Base-by-base conservation (phyloP, 2,888 invertebrate species). In the Dermolepida albohirtum region DNA sequence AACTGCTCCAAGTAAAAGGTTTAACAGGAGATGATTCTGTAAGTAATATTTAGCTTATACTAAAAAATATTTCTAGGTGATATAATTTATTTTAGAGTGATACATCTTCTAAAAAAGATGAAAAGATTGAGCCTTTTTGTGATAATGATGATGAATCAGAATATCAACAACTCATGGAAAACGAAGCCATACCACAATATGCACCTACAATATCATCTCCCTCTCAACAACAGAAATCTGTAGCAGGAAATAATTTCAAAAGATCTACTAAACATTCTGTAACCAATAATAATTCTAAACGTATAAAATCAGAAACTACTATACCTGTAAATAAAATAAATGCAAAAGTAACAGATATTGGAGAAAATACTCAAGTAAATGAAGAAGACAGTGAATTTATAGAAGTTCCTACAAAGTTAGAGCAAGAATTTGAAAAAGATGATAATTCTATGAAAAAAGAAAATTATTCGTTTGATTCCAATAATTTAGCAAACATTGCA, bases 1-100 rank as follows among this genome's bases (percentile, higher is more conserved):
- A 91, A 77, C 84, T 89, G 68, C 83, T 91, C 62, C 90, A 91
- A 81, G 88, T 91, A 69, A 90, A 91, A 78, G 91, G 91, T 16
- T 84, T 91, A 55, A 90, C 91, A 14, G 83, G 83, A 49, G 83
- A 84, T 74, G 83, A 84, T 76, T 79, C 83, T 66, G 84, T 84
- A 78, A 81, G 80, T 77, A 62, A 51, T 5, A 43, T 22, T 62
- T 22, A 22, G 11, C 14, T 16, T 5, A 5, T 34, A 50, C 12
- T 17, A 22, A 16, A 12, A 16, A 16, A 41, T 27, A 27, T 1
- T 2, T 12, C 11, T 49, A 27, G 22, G 8, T 12, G 27, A 52
- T n/a, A 49, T 29, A 22, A 52, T 62, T 66, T 54, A 49, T 72
- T 68, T 47, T 72, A 83, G 82, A 81, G 80, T 74, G 83, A 83